Evolutionary conservation across 2,888 invertebrate genomes (phyloP).

Genomic region (Galerucella calmariensis): DNA sequence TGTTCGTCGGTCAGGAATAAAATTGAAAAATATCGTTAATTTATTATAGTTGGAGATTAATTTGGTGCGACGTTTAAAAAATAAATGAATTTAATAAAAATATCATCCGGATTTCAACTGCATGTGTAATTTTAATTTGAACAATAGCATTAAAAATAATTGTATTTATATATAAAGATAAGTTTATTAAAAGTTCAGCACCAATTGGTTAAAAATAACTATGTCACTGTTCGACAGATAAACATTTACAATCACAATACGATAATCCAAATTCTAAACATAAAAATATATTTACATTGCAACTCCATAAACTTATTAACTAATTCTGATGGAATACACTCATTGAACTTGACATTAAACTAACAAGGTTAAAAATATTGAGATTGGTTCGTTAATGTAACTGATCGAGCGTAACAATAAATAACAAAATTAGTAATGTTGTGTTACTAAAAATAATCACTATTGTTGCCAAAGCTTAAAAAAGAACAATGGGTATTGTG

Average conservation of each 20-base stretch:
- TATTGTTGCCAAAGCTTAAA: neutral
- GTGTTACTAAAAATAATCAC: neutral
- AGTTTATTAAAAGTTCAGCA: neutral
- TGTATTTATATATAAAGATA: neutral
- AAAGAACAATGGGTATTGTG: too few species aligned
- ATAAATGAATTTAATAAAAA: neutral
- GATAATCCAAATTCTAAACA: neutral
- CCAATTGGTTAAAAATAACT: slow-evolving; percentile 1
- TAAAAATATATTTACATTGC: neutral
- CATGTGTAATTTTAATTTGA: neutral
- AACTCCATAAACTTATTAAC: neutral
- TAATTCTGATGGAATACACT: neutral
- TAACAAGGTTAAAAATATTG: slow-evolving; percentile 15
- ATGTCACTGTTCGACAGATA: neutral
- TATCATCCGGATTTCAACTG: neutral
- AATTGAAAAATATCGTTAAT: slow-evolving; percentile 16
- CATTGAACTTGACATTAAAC: slow-evolving; percentile 13
- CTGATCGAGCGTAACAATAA: neutral
- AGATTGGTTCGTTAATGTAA: slow-evolving; percentile 4
- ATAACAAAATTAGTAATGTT: neutral
- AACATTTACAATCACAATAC: neutral
- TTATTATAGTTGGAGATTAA: too few species aligned
- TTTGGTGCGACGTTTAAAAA: too few species aligned
- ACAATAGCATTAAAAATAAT: neutral
- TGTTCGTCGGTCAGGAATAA: slow-evolving; percentile 9